Evolutionary conservation across 2,888 invertebrate genomes (phyloP).

Genomic region (Carterocephalus palaemon): DNA sequence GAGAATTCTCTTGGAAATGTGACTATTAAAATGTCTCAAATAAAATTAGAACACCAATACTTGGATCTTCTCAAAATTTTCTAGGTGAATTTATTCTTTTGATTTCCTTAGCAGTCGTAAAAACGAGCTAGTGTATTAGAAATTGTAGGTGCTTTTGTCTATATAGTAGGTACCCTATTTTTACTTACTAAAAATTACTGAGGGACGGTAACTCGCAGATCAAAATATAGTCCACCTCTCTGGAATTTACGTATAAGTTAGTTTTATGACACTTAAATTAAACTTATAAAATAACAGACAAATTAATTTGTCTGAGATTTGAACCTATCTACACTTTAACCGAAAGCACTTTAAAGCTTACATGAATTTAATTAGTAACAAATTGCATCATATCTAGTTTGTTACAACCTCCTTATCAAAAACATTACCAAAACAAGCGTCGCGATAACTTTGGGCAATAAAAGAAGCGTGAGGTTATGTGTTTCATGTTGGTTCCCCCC

Average conservation of each 20-base stretch:
- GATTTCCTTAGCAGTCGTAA: constrained; percentile 13
- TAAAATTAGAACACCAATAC: constrained; percentile 40
- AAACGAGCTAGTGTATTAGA: constrained; percentile 5
- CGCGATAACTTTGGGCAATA: constrained; percentile 46
- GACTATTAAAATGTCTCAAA: constrained; percentile 36
- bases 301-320: too few species aligned
- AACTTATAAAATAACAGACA: too few species aligned
- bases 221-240: too few species aligned
- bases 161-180: too few species aligned
- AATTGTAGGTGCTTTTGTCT: too few species aligned
- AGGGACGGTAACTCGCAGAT: too few species aligned
- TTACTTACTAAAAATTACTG: too few species aligned
- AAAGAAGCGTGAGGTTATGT: constrained; percentile 52
- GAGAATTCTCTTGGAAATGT: constrained; percentile 44
- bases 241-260: too few species aligned
- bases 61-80: constrained; percentile 20
- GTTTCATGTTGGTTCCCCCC: constrained; percentile 50
- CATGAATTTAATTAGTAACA: too few species aligned
- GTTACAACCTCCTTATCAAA: constrained; percentile 4
- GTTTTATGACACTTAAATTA: too few species aligned
- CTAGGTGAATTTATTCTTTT: constrained; percentile 14
- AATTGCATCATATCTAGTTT: constrained; percentile 1
- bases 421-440: constrained; percentile 19
- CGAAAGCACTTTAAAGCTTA: too few species aligned
- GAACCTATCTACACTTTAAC: too few species aligned